Conservation (phyloP, 2,797 vertebrate species). For the Crenuchus spilurus region DNA sequence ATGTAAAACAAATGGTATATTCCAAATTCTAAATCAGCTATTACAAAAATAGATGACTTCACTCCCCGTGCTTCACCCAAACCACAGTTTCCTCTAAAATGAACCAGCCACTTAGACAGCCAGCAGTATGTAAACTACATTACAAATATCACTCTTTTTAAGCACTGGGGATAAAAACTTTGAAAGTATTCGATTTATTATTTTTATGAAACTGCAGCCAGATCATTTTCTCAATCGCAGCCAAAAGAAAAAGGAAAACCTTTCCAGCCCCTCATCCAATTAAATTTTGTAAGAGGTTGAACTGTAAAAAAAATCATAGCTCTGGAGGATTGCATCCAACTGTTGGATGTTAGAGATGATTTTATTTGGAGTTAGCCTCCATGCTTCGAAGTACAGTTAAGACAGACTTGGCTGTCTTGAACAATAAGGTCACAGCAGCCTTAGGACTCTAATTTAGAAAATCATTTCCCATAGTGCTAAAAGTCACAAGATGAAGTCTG, state of each 20-base stretch:
- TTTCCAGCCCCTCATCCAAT: slow-evolving; percentile 40
- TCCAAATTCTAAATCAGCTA: too few relatives aligned
- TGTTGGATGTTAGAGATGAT: slow-evolving; percentile 38
- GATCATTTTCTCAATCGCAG: slow-evolving; percentile 28
- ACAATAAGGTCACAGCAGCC: slow-evolving; percentile 55
- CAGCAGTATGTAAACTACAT: neutral
- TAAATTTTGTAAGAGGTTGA: slow-evolving; percentile 28
- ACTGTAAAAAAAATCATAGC: neutral
- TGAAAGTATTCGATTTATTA: slow-evolving; percentile 45
- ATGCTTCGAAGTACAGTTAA: slow-evolving; percentile 57
- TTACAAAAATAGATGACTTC: too few relatives aligned
- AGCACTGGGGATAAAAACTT: neutral
- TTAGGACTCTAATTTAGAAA: slow-evolving; percentile 57
- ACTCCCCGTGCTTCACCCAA: too few relatives aligned
- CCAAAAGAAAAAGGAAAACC: neutral
- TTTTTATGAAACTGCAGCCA: slow-evolving; percentile 26
- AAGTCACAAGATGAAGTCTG: slow-evolving; percentile 10
- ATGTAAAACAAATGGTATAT: too few relatives aligned
- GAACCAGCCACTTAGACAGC: neutral
- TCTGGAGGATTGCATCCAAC: slow-evolving; percentile 10
- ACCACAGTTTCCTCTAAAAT: slow-evolving; percentile 4
- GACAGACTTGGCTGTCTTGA: slow-evolving; percentile 54
- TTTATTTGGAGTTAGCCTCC: slow-evolving; percentile 56
- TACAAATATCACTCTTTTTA: neutral
- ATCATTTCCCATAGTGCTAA: slow-evolving; percentile 21